Conservation (phyloP, 1,140 invertebrate species). For the Chymomyza costata region DNA sequence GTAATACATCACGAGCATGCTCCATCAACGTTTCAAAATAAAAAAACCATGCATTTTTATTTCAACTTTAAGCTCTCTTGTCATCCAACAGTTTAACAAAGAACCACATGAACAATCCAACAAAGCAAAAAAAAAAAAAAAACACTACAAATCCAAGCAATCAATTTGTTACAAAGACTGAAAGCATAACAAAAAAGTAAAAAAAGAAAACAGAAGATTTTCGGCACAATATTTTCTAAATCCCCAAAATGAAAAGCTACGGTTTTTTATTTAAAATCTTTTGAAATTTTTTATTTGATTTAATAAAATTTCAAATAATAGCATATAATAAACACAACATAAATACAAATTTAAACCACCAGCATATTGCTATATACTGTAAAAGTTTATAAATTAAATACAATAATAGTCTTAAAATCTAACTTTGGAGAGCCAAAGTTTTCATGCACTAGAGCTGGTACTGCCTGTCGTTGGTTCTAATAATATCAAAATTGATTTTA, state of each 20-base stretch:
- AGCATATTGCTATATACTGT: conserved; percentile 61
- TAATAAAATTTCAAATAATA: conserved; percentile 47
- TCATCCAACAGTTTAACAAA: conserved; percentile 24
- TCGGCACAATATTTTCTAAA: conserved; percentile 23
- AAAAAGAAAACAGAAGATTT: conserved; percentile 19
- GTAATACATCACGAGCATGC: conserved; percentile 68
- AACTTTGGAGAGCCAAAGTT: too few relatives aligned
- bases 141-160: conserved; percentile 67
- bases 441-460: too few relatives aligned
- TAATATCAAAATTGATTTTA: too few relatives aligned
- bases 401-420: too few relatives aligned
- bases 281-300: conserved; percentile 17
- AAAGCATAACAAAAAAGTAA: conserved; percentile 30
- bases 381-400: too few relatives aligned
- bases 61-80: conserved; percentile 28
- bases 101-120: conserved; percentile 63
- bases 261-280: conserved; percentile 14
- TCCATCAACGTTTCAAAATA: conserved; percentile 62
- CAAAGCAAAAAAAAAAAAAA: conserved; percentile 64
- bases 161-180: conserved; percentile 70
- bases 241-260: conserved; percentile 36
- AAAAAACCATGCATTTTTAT: conserved; percentile 38
- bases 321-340: conserved; percentile 27
- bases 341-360: conserved; percentile 63
- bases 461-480: too few relatives aligned